Evolutionary conservation across 2,113 vertebrate genomes (phyloP).

Genomic region (Cochlearius cochlearius): DNA sequence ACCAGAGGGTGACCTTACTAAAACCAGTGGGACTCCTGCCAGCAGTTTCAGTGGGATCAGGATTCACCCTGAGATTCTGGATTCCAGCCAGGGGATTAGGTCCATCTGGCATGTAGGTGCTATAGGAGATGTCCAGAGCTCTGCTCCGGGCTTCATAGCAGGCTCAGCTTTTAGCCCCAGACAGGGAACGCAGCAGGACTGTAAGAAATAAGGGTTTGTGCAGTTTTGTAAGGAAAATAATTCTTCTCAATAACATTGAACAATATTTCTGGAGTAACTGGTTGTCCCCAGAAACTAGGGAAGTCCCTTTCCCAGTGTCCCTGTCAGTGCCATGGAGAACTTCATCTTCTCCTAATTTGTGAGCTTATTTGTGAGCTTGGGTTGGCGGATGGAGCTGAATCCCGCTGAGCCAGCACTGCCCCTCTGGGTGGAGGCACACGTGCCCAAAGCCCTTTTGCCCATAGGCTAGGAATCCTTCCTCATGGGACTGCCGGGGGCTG

Average conservation of each 20-base stretch:
- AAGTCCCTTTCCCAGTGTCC: background rate
- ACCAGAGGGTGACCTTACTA: background rate
- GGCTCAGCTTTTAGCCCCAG: background rate
- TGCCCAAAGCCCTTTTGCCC: background rate
- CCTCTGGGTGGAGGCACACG: rapidly evolving
- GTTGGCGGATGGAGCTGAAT: background rate
- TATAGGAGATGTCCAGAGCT: background rate
- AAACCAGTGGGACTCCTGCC: background rate
- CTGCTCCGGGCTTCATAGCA: background rate
- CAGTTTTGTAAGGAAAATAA: background rate
- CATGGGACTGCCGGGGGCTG: background rate
- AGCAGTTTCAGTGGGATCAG: background rate
- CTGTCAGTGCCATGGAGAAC: background rate
- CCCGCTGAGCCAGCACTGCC: background rate
- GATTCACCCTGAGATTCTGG: background rate
- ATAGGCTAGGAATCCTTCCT: background rate
- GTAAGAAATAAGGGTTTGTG: background rate
- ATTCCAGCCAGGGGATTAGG: background rate
- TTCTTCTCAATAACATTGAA: background rate
- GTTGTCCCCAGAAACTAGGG: background rate
- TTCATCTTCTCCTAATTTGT: background rate
- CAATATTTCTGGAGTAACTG: background rate
- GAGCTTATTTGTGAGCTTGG: background rate
- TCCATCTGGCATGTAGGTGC: background rate
- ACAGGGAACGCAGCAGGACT: background rate